Evolutionary conservation across 2,888 invertebrate genomes (phyloP).

Genomic region (Luffia ferchaultella): DNA sequence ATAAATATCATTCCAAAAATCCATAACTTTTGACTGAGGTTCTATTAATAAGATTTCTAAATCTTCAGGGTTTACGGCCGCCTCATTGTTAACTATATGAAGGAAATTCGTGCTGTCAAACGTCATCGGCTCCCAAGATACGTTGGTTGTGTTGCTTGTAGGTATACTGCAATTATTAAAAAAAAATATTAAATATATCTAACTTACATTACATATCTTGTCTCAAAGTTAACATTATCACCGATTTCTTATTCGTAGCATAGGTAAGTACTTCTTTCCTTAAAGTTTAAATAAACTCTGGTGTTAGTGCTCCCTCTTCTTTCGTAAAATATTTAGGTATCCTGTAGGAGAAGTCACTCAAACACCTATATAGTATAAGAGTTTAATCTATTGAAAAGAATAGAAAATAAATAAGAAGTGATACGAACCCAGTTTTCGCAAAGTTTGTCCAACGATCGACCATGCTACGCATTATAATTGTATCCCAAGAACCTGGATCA

Average conservation of each 20-base stretch:
- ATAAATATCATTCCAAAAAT: slow-evolving; percentile 44
- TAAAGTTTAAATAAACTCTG: too few relatives aligned
- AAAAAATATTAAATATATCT: slow-evolving; percentile 1
- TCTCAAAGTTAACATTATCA: too few relatives aligned
- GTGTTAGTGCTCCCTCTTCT: too few relatives aligned
- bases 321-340: too few relatives aligned
- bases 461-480: slow-evolving; percentile 31
- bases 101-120: slow-evolving; percentile 21
- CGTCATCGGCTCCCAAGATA: slow-evolving; percentile 35
- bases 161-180: slow-evolving; percentile 31
- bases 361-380: too few relatives aligned
- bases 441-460: slow-evolving; percentile 52
- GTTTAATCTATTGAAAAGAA: too few relatives aligned
- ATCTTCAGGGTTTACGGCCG: slow-evolving; percentile 19
- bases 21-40: slow-evolving; percentile 28
- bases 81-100: slow-evolving; percentile 28
- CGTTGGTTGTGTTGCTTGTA: slow-evolving; percentile 27
- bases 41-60: slow-evolving; percentile 27
- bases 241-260: too few relatives aligned
- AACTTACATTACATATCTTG: too few relatives aligned
- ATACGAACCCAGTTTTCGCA: slow-evolving; percentile 40
- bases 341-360: too few relatives aligned
- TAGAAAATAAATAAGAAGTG: background rate
- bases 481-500: slow-evolving; percentile 22
- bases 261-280: too few relatives aligned